Conservation (phyloP, 1,140 invertebrate genomes). For the Idris sp. region DNA sequence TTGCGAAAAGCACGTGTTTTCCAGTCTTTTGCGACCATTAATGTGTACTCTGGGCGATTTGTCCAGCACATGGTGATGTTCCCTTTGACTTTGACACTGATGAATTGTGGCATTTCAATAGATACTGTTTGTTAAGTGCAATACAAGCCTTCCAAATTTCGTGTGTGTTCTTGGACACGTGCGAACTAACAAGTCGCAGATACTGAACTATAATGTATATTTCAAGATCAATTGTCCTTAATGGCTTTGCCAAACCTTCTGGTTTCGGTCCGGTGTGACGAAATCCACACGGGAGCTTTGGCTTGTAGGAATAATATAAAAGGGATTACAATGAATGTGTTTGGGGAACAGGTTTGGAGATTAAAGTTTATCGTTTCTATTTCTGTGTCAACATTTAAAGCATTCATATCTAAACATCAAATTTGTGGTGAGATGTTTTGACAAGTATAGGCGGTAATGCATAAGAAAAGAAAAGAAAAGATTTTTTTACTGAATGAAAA, state of each 20-base stretch:
- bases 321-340: too few relatives aligned
- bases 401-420: too few relatives aligned
- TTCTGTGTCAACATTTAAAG: too few relatives aligned
- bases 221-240: constrained; percentile 16
- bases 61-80: constrained; percentile 48
- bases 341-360: too few relatives aligned
- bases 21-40: constrained; percentile 47
- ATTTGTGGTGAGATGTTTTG: too few relatives aligned
- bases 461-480: too few relatives aligned
- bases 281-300: too few relatives aligned
- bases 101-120: constrained; percentile 49
- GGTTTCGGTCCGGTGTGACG: constrained; percentile 12
- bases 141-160: constrained; percentile 38
- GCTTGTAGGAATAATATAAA: too few relatives aligned
- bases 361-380: too few relatives aligned
- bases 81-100: constrained; percentile 59
- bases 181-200: constrained; percentile 17
- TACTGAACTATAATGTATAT: too few relatives aligned
- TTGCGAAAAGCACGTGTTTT: constrained; percentile 55
- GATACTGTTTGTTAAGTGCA: constrained; percentile 33
- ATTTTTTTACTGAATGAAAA: too few relatives aligned
- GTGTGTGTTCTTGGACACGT: constrained; percentile 24
- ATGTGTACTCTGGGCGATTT: constrained; percentile 25
- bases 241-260: constrained; percentile 10
- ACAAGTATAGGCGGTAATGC: too few relatives aligned